Conservation (phyloP, 2,113 vertebrate species). For the Austrofundulus limnaeus region DNA sequence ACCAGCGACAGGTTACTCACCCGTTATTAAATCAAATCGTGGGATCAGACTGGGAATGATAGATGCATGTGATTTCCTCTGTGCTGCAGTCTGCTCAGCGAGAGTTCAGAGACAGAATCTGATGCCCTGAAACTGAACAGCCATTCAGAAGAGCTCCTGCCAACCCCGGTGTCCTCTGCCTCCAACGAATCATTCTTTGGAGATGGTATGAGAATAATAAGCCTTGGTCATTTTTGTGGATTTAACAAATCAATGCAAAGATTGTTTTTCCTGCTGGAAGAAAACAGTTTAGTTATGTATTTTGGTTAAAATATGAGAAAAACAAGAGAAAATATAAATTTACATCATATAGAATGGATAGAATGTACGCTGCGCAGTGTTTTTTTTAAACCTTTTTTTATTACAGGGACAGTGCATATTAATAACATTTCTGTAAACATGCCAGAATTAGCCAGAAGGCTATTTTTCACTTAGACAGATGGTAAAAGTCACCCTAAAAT, state of each 20-base stretch:
- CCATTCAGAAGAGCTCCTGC: conserved; percentile 84
- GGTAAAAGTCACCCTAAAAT: no score
- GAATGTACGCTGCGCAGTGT: no score
- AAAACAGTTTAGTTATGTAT: no score
- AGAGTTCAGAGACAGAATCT: conserved; percentile 80
- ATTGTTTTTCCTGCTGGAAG: no score
- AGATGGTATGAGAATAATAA: conserved; percentile 79
- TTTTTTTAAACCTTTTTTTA: no score
- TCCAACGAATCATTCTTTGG: conserved; percentile 83
- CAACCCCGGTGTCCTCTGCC: conserved; percentile 80
- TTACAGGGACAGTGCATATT: no score
- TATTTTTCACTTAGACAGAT: no score
- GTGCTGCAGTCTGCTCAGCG: conserved; percentile 57
- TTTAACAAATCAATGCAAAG: background rate
- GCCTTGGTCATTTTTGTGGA: background rate
- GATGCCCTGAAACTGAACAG: conserved; percentile 78
- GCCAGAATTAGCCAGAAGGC: no score
- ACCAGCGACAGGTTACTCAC: conserved; percentile 82
- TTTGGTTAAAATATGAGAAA: no score
- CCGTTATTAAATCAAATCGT: background rate
- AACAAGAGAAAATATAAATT: no score
- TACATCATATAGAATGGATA: no score
- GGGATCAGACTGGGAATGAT: background rate
- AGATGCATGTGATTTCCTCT: background rate
- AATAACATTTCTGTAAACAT: no score